Conservation (phyloP, 2,113 vertebrate genomes). For the Lamprotornis superbus region DNA sequence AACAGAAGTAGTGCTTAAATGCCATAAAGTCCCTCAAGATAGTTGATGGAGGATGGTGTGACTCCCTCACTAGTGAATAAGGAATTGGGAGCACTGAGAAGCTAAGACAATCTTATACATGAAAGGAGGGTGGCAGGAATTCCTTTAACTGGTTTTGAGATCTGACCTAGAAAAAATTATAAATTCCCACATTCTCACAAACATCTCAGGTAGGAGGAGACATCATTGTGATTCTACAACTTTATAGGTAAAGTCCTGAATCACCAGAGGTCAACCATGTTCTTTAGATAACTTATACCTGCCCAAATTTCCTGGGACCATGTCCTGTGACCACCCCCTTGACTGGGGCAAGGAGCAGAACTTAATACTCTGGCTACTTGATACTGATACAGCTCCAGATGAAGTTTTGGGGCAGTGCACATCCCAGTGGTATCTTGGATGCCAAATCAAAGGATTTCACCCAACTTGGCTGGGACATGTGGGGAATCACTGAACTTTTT, state of each 20-base stretch:
- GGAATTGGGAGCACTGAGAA: not conserved
- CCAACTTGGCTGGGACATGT: not conserved
- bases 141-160: not conserved
- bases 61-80: not conserved
- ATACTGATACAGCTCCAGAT: not conserved
- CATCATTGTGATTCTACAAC: not conserved
- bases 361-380: not conserved
- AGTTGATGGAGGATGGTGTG: not conserved
- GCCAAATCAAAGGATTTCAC: not conserved
- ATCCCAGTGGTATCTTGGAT: not conserved
- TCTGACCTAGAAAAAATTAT: not conserved
- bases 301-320: not conserved
- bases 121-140: not conserved
- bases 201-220: not conserved
- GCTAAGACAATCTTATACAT: not conserved
- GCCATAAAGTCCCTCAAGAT: not conserved
- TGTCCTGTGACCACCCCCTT: not conserved
- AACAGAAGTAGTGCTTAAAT: conserved; percentile 1
- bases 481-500: not conserved
- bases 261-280: not conserved
- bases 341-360: not conserved
- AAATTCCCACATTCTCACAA: not conserved
- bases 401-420: not conserved
- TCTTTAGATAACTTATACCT: not conserved
- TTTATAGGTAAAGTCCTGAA: not conserved